These are phyloP conservation scores for Yponomeuta malinellus DNA, from an alignment of 2,888 invertebrate genomes.

Conservation along the genomic window DNA sequence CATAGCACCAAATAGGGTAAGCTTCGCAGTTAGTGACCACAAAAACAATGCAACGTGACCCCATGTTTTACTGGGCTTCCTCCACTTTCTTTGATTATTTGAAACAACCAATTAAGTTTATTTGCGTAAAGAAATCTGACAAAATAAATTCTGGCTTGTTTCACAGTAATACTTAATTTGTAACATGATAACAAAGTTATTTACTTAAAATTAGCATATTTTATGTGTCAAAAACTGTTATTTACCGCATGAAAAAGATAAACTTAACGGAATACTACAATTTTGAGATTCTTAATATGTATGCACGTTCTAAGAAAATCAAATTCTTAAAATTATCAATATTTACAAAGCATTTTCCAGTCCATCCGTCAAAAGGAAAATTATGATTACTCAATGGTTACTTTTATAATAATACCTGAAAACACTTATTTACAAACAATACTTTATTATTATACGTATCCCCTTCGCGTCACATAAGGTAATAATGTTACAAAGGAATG, in stretches of 20 bases:
- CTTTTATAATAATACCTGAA: constrained; percentile 3
- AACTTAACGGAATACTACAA: neutral
- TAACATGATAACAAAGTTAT: neutral
- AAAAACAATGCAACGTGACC: neutral
- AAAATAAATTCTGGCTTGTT: too few species aligned
- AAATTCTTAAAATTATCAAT: neutral
- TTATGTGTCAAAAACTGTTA: neutral
- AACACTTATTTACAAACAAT: constrained; percentile 2
- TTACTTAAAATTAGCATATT: neutral
- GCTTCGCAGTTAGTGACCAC: neutral
- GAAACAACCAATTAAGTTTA: too few species aligned
- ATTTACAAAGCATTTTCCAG: constrained; percentile 1
- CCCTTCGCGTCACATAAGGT: constrained; percentile 7
- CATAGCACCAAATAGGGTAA: neutral
- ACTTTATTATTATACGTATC: constrained; percentile 24
- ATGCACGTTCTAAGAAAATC: neutral
- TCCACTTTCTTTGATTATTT: too few species aligned
- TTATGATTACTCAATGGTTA: neutral
- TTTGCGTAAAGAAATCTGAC: too few species aligned
- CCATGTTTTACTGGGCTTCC: neutral
- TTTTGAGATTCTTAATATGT: neutral
- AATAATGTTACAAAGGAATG: too few species aligned
- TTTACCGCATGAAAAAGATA: neutral
- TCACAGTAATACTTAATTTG: neutral
- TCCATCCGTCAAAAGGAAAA: neutral